Base-by-base conservation (phyloP, 1,140 invertebrate genomes). In the Heliconius hewitsoni region DNA sequence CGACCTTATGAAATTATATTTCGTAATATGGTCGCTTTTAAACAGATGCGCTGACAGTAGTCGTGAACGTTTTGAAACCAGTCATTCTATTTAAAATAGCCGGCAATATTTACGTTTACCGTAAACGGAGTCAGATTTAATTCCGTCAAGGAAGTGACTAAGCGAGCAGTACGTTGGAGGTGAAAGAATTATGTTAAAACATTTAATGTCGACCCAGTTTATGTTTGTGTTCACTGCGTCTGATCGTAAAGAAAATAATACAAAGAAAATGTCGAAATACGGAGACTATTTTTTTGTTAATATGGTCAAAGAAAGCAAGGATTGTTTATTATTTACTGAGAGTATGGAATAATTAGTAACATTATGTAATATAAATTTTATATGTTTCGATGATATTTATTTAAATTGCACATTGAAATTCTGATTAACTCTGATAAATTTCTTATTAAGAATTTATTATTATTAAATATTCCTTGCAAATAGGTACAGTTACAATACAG, bases 141-240 rank as follows among this genome's bases (percentile, higher is more conserved):
- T 83, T 85, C 52, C 79, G 74, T 84, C 78, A 77, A 87, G 83
- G 83, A 83, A 86, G 82, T 84, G 84, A 86, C 80, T 74, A 81
- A 70, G 60, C 74, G 71, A 71, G 57, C 76, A 74, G 42, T 73
- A 71, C 79, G 86, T 88, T 84, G 81, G 87, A 87, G 87, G 86
- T 85, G 86, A 89, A 87, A 88, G 88, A 90, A 86, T 88, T 88
- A 88, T 87, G 84, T 87, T 88, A 87, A 90, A 90, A 90, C 85
- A 79, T 86, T 89, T 87, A 83, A 86, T 84, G 82, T 82, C 86
- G 90, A 89, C 90, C 88, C 83, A 91, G 84, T 89, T 90, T 78
- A 27, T 30, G 16, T 30, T 11, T 30, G 23, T 66, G 27, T 66
- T 23, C 23, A 30, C 11, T 30, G 9, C 57, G 57, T 23, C 57